Base-by-base conservation (phyloP, 2,888 invertebrate genomes). In the Apodemia zela region DNA sequence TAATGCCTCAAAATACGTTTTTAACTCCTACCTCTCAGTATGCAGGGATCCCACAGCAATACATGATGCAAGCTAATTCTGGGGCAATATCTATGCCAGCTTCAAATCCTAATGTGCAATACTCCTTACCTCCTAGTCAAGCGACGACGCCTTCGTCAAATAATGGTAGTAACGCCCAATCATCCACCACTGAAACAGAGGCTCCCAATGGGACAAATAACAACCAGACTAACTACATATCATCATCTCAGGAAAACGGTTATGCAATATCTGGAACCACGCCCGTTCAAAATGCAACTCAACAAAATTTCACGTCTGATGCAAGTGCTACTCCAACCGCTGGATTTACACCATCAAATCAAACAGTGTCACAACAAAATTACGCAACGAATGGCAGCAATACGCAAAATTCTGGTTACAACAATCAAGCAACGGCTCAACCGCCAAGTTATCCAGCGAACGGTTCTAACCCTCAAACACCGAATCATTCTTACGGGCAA, bases 161-260 rank as follows among this genome's bases (percentile, higher is more conserved):
- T 60, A 87, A 81, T 58, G 82, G 59, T 11, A 59, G 82, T n/a
- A 87, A 81, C 63, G 84, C 84, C 3, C 85, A 86, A 65, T 65
- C 76, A 1, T 71, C 73, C 8, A 68, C 79, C 0, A 70, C 80
- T 1, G 89, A 89, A 57, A 81, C 73, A 5, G 90, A 90, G 3
- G 69, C 75, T 3, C 66, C 77, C 1, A 85, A 83, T 21, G 84
- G 82, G 7, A 68, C 79, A 0, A 80, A 78, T 11, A 54, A 54
- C 38, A 85, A 80, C 62, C 90, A 89, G 71, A 75, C 87, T 0
- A 87, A 84, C 67, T 90, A 88, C 68, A 89, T 90, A n/a, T 84
- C 89, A 0, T 87, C 88, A 0, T 85, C 89, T 1, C 90, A 90
- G 72, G 90, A 90, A 18, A 81, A 76, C 25, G 76, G 74, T 1